phyloP scores from a whole-genome alignment of 2,113 vertebrate genomes.

The Malurus melanocephalus region DNA sequence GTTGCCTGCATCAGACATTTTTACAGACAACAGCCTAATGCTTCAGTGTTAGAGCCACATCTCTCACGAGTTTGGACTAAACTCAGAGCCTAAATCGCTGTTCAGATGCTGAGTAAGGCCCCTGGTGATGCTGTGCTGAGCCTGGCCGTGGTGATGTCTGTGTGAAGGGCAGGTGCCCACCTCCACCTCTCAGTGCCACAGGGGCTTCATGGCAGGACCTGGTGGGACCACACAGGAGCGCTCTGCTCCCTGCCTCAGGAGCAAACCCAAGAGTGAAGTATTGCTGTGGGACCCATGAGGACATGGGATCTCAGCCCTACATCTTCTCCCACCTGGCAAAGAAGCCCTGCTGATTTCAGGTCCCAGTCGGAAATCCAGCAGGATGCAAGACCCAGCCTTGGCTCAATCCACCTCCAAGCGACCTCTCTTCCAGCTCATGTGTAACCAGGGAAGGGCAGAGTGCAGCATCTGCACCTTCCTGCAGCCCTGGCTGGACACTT shows the following conservation, averaged over 20 bases:
- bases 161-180: not conserved
- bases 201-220: not conserved
- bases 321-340: rapidly evolving
- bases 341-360: rapidly evolving
- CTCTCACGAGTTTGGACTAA: not conserved
- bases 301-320: not conserved
- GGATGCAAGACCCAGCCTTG: not conserved
- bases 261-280: not conserved
- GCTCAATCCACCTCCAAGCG: rapidly evolving
- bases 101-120: not conserved
- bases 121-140: not conserved
- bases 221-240: not conserved
- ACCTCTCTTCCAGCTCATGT: not conserved
- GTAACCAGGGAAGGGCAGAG: not conserved
- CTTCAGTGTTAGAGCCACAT: not conserved
- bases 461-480: not conserved
- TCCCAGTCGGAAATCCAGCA: rapidly evolving
- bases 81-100: not conserved
- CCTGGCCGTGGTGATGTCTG: rapidly evolving
- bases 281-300: rapidly evolving
- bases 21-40: not conserved
- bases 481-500: not conserved
- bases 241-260: not conserved
- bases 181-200: not conserved
- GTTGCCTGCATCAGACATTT: not conserved